Percentiles rank a stretch among this genome's conserved stretches.
phyloP scores from a whole-genome alignment of 1,140 invertebrate species.

The Oreohelix idahoensis region DNA sequence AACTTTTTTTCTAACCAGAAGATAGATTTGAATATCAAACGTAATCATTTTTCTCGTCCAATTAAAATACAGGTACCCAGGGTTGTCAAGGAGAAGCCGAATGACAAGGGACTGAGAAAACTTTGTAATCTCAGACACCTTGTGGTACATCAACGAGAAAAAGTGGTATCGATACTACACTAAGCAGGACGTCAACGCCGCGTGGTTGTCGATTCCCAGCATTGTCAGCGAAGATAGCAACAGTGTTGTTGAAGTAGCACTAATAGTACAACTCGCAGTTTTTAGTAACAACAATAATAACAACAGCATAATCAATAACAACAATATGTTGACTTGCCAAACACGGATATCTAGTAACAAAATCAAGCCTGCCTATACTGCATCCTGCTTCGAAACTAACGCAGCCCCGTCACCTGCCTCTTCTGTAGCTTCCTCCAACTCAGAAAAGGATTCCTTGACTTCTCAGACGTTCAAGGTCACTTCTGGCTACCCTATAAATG shows the following conservation, averaged over 20 bases:
- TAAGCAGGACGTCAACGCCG: not conserved
- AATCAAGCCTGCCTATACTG: not conserved
- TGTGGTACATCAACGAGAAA: not conserved
- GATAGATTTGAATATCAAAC: too few species aligned
- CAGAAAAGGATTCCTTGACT: conserved; percentile 7
- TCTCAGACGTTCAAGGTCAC: not conserved
- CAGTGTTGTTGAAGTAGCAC: not conserved
- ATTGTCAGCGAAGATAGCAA: not conserved
- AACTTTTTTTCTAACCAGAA: too few species aligned
- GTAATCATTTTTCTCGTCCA: not conserved
- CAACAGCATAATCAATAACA: conserved; percentile 15
- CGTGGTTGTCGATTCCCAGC: not conserved
- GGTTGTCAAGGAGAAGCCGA: not conserved
- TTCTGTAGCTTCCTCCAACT: not conserved
- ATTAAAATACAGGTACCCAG: not conserved
- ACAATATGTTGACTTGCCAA: not conserved
- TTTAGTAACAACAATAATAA: conserved; percentile 11
- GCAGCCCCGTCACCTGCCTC: not conserved
- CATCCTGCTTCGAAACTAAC: not conserved
- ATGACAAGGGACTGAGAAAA: not conserved
- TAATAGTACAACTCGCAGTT: too few species aligned
- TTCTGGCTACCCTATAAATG: not conserved
- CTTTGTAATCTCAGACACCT: not conserved
- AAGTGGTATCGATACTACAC: not conserved
- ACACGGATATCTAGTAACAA: conserved; percentile 14